A percentile compares a stretch with the other conserved stretches of the same genome.
phyloP scores from a whole-genome alignment of 1,140 invertebrate genomes.

The Pararge aegeria region DNA sequence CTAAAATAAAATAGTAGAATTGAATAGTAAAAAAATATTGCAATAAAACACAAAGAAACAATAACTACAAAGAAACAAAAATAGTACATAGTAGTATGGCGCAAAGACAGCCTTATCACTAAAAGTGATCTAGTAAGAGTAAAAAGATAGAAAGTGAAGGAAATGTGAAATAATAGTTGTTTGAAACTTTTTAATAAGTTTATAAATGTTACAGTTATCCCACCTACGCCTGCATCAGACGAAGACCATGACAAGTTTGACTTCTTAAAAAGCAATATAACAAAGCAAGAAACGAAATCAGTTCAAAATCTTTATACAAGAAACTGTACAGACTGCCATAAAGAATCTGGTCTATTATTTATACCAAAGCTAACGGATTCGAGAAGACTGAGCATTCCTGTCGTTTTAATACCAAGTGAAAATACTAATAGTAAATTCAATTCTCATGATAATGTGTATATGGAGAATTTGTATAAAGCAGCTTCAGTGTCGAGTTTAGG shows the following conservation, averaged over 20 bases:
- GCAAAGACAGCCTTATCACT: too few species aligned
- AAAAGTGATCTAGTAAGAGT: too few species aligned
- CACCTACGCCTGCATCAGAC: conserved; percentile 57
- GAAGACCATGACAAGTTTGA: conserved; percentile 50
- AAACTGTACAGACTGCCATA: conserved; percentile 36
- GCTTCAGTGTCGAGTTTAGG: conserved; percentile 68
- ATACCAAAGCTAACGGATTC: conserved; percentile 59
- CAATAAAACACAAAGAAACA: too few species aligned
- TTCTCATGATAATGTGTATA: conserved; percentile 61
- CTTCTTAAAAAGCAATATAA: conserved; percentile 37
- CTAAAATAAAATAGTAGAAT: too few species aligned
- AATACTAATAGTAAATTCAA: conserved; percentile 54
- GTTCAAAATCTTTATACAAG: conserved; percentile 58
- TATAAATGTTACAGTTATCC: conserved; percentile 58
- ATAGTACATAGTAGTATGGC: too few species aligned
- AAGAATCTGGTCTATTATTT: conserved; percentile 50
- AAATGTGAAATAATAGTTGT: too few species aligned
- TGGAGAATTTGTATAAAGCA: conserved; percentile 68
- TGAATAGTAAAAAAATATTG: too few species aligned
- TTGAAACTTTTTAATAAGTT: background rate
- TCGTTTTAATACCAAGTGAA: conserved; percentile 57
- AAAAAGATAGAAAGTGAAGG: too few species aligned
- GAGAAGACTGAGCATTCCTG: conserved; percentile 65
- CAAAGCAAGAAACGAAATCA: conserved; percentile 42
- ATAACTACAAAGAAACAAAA: too few species aligned